A percentile compares a stretch with the other conserved stretches of the same genome.
Evolutionary conservation across 2,113 vertebrate genomes (phyloP).

Genomic region (Elanus axillaris): DNA sequence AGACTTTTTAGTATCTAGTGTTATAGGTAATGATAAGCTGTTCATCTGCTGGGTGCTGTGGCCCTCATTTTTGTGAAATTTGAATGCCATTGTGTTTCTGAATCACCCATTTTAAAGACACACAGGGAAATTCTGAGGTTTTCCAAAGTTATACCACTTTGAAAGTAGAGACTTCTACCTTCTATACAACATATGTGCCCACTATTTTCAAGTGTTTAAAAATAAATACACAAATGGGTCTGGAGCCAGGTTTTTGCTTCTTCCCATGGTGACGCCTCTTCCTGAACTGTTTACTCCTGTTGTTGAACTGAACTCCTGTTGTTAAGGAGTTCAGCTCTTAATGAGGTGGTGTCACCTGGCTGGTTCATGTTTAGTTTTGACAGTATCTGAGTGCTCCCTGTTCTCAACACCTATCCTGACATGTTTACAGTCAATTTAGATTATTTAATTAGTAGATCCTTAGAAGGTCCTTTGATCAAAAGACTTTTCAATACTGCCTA

Average conservation of each 20-base stretch:
- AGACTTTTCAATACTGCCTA: background rate
- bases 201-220: background rate
- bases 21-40: background rate
- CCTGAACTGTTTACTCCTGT: background rate
- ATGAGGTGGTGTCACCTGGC: background rate
- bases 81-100: background rate
- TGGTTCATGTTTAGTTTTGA: background rate
- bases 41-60: background rate
- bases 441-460: background rate
- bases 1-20: background rate
- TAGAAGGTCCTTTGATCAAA: background rate
- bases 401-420: background rate
- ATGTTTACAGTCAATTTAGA: background rate
- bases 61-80: background rate
- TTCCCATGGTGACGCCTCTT: background rate
- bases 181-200: background rate
- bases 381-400: background rate
- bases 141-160: background rate
- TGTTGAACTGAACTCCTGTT: too few species aligned
- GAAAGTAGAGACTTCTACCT: background rate
- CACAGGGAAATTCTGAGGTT: background rate
- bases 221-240: accelerated
- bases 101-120: background rate
- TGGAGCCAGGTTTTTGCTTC: background rate
- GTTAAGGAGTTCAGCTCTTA: background rate